These are phyloP conservation scores for Eulimnadia texana DNA, from an alignment of 1,140 invertebrate species.

Conservation along the genomic window DNA sequence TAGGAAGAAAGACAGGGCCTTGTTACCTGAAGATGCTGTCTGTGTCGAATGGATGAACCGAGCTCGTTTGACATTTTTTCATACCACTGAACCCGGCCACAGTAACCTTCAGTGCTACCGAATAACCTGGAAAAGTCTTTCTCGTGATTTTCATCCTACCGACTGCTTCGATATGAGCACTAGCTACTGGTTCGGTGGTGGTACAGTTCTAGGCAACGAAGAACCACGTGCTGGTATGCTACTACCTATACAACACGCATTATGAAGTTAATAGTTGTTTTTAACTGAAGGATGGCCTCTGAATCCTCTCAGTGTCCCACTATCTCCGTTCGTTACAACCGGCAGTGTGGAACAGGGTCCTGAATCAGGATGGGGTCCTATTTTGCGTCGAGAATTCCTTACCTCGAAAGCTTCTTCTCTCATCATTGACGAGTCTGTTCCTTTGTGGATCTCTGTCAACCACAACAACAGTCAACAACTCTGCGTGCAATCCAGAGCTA, in stretches of 20 bases:
- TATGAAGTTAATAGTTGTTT: neutral
- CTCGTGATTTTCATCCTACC: slow-evolving; percentile 42
- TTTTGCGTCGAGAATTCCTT: slow-evolving; percentile 64
- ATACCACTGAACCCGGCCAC: neutral
- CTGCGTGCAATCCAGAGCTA: slow-evolving; percentile 55
- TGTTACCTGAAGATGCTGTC: slow-evolving; percentile 34
- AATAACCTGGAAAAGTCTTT: slow-evolving; percentile 57
- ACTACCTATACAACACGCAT: no score
- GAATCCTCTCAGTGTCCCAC: slow-evolving; percentile 49
- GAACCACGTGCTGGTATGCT: slow-evolving; percentile 1
- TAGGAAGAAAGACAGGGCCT: slow-evolving; percentile 36
- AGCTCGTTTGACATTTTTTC: slow-evolving; percentile 48
- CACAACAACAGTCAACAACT: slow-evolving; percentile 39
- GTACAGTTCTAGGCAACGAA: neutral
- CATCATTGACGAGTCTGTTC: slow-evolving; percentile 54
- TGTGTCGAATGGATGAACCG: slow-evolving; percentile 68
- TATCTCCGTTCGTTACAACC: slow-evolving; percentile 65
- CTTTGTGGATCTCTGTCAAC: slow-evolving; percentile 61
- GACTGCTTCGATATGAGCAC: slow-evolving; percentile 62
- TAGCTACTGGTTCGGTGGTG: slow-evolving; percentile 22
- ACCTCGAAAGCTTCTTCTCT: slow-evolving; percentile 69
- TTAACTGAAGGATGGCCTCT: slow-evolving; percentile 54
- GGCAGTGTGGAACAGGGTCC: slow-evolving; percentile 27
- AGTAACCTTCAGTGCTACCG: slow-evolving; percentile 51
- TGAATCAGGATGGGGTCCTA: slow-evolving; percentile 51